These are phyloP conservation scores for Temnothorax rugatulus DNA, from an alignment of 2,888 invertebrate genomes.

Conservation along the genomic window DNA sequence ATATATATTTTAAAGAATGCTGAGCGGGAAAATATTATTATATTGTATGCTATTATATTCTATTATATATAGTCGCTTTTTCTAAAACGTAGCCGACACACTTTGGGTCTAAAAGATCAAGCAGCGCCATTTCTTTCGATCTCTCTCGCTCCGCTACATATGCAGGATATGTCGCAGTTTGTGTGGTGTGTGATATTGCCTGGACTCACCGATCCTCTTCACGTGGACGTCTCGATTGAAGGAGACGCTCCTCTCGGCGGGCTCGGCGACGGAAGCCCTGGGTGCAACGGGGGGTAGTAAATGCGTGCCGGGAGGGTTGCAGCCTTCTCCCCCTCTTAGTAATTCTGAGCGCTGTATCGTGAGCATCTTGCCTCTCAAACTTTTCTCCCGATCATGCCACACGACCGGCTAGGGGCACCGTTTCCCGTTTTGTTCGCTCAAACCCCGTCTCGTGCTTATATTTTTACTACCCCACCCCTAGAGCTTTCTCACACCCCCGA, in stretches of 20 bases:
- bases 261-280: constrained; percentile 81
- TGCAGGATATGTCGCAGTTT: constrained; percentile 74
- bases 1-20: neutral
- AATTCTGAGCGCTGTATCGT: constrained; percentile 88
- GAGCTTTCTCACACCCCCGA: constrained; percentile 56
- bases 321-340: constrained; percentile 79
- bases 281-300: constrained; percentile 74
- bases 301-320: constrained; percentile 68
- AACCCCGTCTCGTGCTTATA: constrained; percentile 31
- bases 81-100: neutral
- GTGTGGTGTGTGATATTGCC: constrained; percentile 80
- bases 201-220: constrained; percentile 94
- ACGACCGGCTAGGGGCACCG: constrained; percentile 53
- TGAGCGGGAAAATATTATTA: neutral
- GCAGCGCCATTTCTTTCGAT: constrained; percentile 70
- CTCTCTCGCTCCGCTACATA: constrained; percentile 63
- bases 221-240: constrained; percentile 97
- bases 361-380: constrained; percentile 86
- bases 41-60: neutral
- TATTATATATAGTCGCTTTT: neutral
- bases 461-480: constrained; percentile 41
- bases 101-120: constrained; percentile 71
- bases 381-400: constrained; percentile 81
- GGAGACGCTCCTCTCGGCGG: constrained; percentile 91
- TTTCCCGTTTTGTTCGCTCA: constrained; percentile 47